Conservation (phyloP, 2,888 invertebrate genomes). For the Drosophila heteroneura region DNA sequence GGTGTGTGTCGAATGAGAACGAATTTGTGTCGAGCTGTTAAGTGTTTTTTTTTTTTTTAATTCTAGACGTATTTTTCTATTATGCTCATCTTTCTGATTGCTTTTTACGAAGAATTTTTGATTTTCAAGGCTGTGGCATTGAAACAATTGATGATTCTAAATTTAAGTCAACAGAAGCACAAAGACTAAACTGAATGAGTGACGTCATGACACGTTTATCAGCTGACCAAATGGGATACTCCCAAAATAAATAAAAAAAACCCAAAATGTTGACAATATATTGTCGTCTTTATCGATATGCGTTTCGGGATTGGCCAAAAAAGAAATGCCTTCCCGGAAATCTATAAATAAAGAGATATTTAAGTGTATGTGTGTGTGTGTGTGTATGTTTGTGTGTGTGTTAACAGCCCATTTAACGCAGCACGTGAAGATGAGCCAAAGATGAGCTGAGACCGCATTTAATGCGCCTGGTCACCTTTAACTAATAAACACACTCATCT, state of each 20-base stretch:
- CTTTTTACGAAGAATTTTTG: neutral
- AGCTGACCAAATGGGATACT: neutral
- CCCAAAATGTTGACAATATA: slow-evolving; percentile 30
- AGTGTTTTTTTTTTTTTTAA: neutral
- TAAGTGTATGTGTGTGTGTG: neutral
- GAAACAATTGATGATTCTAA: neutral
- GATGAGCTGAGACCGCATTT: slow-evolving; percentile 42
- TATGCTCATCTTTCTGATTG: neutral
- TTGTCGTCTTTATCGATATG: slow-evolving; percentile 7
- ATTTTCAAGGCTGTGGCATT: slow-evolving; percentile 5
- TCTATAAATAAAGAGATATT: slow-evolving; percentile 35
- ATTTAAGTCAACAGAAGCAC: slow-evolving; percentile 1
- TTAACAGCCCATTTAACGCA: slow-evolving; percentile 50
- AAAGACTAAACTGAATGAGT: slow-evolving; percentile 4
- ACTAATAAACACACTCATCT: slow-evolving; percentile 14
- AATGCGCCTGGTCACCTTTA: slow-evolving; percentile 47
- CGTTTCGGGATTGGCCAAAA: slow-evolving; percentile 16
- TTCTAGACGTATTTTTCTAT: neutral
- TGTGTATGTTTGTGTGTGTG: slow-evolving; percentile 2
- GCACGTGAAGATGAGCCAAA: slow-evolving; percentile 47
- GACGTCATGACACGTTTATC: slow-evolving; percentile 24
- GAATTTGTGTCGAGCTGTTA: slow-evolving; percentile 7
- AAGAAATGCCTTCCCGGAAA: slow-evolving; percentile 57
- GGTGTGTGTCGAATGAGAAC: slow-evolving; percentile 23
- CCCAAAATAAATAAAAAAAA: slow-evolving; percentile 12